Base-by-base conservation (phyloP, 2,888 invertebrate species). In the Mechanitis messenoides region DNA sequence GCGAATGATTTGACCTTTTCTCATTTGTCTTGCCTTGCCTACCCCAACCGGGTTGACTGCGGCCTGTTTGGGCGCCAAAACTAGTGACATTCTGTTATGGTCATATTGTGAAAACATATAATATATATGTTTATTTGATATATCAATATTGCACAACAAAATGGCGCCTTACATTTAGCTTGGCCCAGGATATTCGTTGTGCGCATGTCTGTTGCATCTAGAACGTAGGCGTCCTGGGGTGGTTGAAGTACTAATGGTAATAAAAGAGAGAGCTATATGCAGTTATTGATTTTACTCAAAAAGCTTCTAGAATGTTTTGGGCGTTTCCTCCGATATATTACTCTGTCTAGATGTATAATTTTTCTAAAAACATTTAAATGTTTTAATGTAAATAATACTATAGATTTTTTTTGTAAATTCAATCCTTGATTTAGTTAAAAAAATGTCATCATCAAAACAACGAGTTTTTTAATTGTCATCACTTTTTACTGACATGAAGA, bases 121-220 rank as follows among this genome's bases (percentile, higher is more conserved):
- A 50, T 50, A 11, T 31, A 1, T 31, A 7, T 31, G 7, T 31
- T 31, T 50, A 20, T 20, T 20, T 20, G 3, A 28, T 47, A 50
- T n/a, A 11, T 50, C 28, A n/a, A 31, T 28, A 20, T 20, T 20
- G 20, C 20, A 20, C 20, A 20, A 20, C 31, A 50, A 50, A 28
- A 50, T 50, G 50, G 31, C 31, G 50, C n/a, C 9, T 2, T 31
- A 9, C 2, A 9, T 12, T 7, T 28, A 47, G 56, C 42, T 53
- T n/a, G 45, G 45, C 46, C 56, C 45, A 33, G 46, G 57, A 57
- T 33, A 33, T 31, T 46, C 38, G 5, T 87, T 63, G 58, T 6
- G 45, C 53, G 50, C 20, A 50, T 58, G 53, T 53, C 20, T 59
- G 7, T 53, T 42, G 28, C 55, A 33, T 28, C 35, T 3, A 33